Conservation (phyloP, 2,888 invertebrate genomes). For the Unio pictorum region DNA sequence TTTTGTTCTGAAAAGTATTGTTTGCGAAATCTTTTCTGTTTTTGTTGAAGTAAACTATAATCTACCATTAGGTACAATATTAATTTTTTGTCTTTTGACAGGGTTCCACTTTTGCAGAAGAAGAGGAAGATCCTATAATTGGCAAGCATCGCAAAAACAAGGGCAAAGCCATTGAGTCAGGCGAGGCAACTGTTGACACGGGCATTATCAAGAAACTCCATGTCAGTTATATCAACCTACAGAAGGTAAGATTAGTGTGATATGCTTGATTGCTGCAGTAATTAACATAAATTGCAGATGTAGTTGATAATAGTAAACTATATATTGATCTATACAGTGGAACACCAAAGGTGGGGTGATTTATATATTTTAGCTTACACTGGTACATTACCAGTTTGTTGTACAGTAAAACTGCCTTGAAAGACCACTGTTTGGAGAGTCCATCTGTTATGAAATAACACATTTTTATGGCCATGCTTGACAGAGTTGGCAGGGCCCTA, state of each 20-base stretch:
- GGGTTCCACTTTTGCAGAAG: constrained; percentile 79
- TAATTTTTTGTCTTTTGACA: constrained; percentile 31
- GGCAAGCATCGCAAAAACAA: constrained; percentile 77
- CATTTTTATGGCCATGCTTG: no score
- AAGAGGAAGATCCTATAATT: constrained; percentile 66
- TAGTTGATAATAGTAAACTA: background rate
- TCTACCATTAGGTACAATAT: background rate
- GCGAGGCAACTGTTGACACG: constrained; percentile 79
- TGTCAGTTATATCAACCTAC: constrained; percentile 87
- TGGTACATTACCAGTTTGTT: no score
- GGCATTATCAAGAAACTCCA: constrained; percentile 76
- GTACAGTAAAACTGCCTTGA: no score
- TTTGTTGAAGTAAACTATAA: background rate
- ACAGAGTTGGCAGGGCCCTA: no score
- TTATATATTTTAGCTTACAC: background rate
- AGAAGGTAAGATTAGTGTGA: constrained; percentile 74
- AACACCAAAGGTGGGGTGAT: background rate
- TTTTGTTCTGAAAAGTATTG: no score
- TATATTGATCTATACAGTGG: background rate
- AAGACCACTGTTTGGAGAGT: no score
- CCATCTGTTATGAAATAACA: no score
- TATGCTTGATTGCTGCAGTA: background rate
- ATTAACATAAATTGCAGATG: no score
- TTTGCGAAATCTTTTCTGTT: no score
- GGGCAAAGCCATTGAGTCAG: constrained; percentile 76